Evolutionary conservation across 2,113 vertebrate genomes (phyloP).

Genomic region (Onychostoma macrolepis): DNA sequence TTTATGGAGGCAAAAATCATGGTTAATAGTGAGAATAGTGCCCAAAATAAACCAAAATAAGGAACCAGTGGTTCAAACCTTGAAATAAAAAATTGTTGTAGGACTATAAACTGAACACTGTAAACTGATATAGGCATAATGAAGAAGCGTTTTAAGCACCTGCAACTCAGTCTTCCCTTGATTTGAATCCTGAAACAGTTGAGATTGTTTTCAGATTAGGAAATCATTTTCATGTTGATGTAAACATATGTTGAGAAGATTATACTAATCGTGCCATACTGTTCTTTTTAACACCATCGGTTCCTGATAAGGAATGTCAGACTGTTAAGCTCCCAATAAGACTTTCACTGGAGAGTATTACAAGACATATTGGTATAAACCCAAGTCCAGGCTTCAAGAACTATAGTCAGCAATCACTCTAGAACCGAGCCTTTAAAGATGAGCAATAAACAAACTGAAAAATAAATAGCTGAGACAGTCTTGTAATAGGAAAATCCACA

Average conservation of each 20-base stretch:
- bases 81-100: not conserved
- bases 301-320: constrained; percentile 30
- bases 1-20: not conserved
- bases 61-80: not conserved
- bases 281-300: constrained; percentile 1
- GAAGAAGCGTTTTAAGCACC: not conserved
- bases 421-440: constrained; percentile 53
- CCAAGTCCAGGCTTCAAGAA: constrained; percentile 42
- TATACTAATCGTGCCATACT: not conserved
- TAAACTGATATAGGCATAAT: not conserved
- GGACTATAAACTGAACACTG: not conserved
- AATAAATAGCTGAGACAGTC: constrained; percentile 55
- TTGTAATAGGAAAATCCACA: constrained; percentile 56
- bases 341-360: constrained; percentile 41
- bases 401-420: constrained; percentile 44
- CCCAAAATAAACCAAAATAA: not conserved
- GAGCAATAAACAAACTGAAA: constrained; percentile 59
- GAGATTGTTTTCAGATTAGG: not conserved
- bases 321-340: constrained; percentile 14
- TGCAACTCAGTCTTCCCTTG: not conserved
- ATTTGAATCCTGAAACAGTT: not conserved
- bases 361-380: constrained; percentile 41
- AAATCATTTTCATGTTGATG: not conserved
- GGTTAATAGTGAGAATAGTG: not conserved
- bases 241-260: not conserved